phyloP scores from a whole-genome alignment of 2,888 invertebrate species.

The Parascotia fuliginaria region DNA sequence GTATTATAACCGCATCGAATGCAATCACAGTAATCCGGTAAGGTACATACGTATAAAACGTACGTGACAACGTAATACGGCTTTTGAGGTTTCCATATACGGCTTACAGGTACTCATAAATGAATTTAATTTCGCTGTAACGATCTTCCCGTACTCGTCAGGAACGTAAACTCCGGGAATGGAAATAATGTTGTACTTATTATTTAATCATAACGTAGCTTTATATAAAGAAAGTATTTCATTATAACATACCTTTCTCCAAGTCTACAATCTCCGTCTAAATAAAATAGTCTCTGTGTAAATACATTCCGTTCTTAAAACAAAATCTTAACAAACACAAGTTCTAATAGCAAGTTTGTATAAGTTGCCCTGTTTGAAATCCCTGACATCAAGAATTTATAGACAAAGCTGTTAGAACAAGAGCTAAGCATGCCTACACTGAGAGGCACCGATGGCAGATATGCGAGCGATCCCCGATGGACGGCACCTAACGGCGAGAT shows the following conservation, averaged over 20 bases:
- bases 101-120: slow-evolving; percentile 49
- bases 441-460: slow-evolving; percentile 57
- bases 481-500: slow-evolving; percentile 66
- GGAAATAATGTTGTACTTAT: slow-evolving; percentile 24
- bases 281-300: neutral
- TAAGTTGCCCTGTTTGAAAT: slow-evolving; percentile 30
- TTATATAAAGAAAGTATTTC: slow-evolving; percentile 13
- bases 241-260: neutral
- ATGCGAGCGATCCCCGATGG: slow-evolving; percentile 51
- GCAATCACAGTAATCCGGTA: slow-evolving; percentile 65
- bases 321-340: slow-evolving; percentile 7
- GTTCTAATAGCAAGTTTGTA: slow-evolving; percentile 17
- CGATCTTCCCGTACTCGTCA: slow-evolving; percentile 34
- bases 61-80: slow-evolving; percentile 51
- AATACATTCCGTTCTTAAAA: neutral
- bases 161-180: slow-evolving; percentile 17
- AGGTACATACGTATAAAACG: slow-evolving; percentile 32
- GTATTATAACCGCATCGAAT: slow-evolving; percentile 54
- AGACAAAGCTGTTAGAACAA: slow-evolving; percentile 38
- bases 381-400: slow-evolving; percentile 35
- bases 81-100: slow-evolving; percentile 56
- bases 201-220: slow-evolving; percentile 23
- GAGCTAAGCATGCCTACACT: slow-evolving; percentile 43
- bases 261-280: neutral
- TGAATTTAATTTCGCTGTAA: slow-evolving; percentile 55